Base-by-base conservation (phyloP, 2,113 vertebrate species). In the Tamias sibiricus region DNA sequence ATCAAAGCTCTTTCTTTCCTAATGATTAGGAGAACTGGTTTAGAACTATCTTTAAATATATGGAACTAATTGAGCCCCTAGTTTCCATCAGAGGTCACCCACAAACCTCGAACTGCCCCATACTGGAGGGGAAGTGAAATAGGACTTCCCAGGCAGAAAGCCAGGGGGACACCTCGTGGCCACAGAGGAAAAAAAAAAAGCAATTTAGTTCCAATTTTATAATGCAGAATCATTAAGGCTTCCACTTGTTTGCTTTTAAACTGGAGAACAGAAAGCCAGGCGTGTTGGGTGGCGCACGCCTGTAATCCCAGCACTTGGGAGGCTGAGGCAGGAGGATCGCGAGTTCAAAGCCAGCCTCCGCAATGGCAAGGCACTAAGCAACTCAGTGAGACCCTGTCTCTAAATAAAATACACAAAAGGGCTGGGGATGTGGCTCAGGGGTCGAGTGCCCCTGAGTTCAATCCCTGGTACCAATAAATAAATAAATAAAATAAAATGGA, bases 231-330 rank as follows among this genome's bases (percentile, higher is more conserved):
- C 47, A 85, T 57, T n/a, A 66, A 83, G 44, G 68, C 57, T 92
- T 96, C 44, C 0, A 2, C 52, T 66, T 87, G 85, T 84, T 96
- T 95, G 75, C 85, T 94, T 91, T 97, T 64, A 44, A 92, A 64
- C 80, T 75, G 76, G 76, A 90, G 71, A 85, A 37, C 32, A 47
- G 80, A n/a, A n/a, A n/a, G n/a, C n/a, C n/a, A n/a, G n/a, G n/a
- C n/a, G n/a, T n/a, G n/a, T n/a, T n/a, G n/a, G n/a, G n/a, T n/a
- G n/a, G n/a, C n/a, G n/a, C n/a, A n/a, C n/a, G n/a, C n/a, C n/a
- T n/a, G n/a, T 62, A 44, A n/a, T n/a, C n/a, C n/a, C n/a, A n/a
- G n/a, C n/a, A n/a, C n/a, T n/a, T n/a, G n/a, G n/a, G n/a, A n/a
- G n/a, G n/a, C n/a, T n/a, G n/a, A n/a, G n/a, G n/a, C n/a, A n/a